phyloP scores from a whole-genome alignment of 2,797 vertebrate species.

The Bryconaethiops microstoma region DNA sequence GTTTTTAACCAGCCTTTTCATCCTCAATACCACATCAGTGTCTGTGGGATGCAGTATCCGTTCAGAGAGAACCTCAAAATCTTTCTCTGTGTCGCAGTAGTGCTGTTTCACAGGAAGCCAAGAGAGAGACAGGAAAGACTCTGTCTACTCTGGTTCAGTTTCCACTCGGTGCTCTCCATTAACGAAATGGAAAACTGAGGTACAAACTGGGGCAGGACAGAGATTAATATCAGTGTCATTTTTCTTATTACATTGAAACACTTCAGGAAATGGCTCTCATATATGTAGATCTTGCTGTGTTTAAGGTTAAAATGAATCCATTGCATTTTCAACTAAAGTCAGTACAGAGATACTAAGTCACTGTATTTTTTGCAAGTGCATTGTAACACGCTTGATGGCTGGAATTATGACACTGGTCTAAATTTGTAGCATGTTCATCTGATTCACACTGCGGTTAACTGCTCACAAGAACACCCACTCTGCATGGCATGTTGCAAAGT shows the following conservation, averaged over 20 bases:
- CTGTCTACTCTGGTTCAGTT: slow-evolving; percentile 41
- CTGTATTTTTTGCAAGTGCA: neutral
- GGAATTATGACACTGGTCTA: neutral
- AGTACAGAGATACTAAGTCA: neutral
- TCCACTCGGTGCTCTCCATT: slow-evolving; percentile 53
- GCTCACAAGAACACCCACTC: neutral
- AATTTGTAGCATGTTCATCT: too few species aligned
- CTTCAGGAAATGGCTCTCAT: neutral
- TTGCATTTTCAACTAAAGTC: neutral
- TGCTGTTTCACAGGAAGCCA: slow-evolving; percentile 52
- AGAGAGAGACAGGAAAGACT: slow-evolving; percentile 46
- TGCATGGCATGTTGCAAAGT: too few species aligned
- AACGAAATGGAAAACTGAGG: slow-evolving; percentile 53
- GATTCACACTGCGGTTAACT: neutral
- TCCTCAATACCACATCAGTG: slow-evolving; percentile 5
- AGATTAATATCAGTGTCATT: slow-evolving; percentile 46
- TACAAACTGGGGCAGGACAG: slow-evolving; percentile 50
- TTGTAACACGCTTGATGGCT: neutral
- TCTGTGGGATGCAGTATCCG: slow-evolving; percentile 42
- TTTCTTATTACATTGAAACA: slow-evolving; percentile 27
- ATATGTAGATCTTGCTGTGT: neutral
- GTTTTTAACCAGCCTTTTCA: neutral
- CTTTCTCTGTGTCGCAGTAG: slow-evolving; percentile 40
- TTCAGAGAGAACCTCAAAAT: slow-evolving; percentile 25
- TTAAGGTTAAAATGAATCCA: neutral